Evolutionary conservation across 2,113 vertebrate genomes (phyloP).

Genomic region (Ibidorhyncha struthersii): DNA sequence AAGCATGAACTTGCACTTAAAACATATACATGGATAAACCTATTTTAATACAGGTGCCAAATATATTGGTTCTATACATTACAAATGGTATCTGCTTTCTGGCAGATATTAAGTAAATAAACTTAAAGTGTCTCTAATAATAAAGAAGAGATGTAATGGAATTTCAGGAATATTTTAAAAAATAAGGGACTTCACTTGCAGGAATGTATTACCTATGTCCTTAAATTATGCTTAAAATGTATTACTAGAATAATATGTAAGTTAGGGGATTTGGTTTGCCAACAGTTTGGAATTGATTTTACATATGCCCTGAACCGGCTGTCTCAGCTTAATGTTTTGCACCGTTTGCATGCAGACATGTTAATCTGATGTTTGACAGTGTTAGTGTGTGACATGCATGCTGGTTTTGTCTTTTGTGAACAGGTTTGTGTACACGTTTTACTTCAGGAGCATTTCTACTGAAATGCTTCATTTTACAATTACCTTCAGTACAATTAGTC

Average conservation of each 20-base stretch:
- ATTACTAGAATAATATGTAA: not conserved
- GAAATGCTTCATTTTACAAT: not conserved
- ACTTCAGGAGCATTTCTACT: not conserved
- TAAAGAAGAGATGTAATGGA: not conserved
- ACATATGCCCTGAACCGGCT: not conserved
- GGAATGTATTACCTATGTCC: not conserved
- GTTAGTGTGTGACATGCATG: slow-evolving; percentile 54
- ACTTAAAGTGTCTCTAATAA: not conserved
- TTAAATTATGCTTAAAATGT: not conserved
- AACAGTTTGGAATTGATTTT: not conserved
- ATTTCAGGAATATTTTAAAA: not conserved
- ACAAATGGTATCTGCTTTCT: not conserved
- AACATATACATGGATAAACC: not conserved
- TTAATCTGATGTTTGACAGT: slow-evolving; percentile 5
- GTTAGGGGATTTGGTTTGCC: not conserved
- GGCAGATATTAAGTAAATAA: not conserved
- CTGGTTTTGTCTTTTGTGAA: slow-evolving; percentile 9
- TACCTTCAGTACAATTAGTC: not conserved
- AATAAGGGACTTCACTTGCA: not conserved
- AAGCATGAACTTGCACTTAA: not conserved
- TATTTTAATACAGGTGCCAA: not conserved
- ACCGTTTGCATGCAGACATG: slow-evolving; percentile 54
- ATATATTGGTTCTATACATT: not conserved
- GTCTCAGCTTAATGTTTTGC: not conserved
- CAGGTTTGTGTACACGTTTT: not conserved